phyloP scores from a whole-genome alignment of 2,888 invertebrate species.

The Cremastinae sp. region DNA sequence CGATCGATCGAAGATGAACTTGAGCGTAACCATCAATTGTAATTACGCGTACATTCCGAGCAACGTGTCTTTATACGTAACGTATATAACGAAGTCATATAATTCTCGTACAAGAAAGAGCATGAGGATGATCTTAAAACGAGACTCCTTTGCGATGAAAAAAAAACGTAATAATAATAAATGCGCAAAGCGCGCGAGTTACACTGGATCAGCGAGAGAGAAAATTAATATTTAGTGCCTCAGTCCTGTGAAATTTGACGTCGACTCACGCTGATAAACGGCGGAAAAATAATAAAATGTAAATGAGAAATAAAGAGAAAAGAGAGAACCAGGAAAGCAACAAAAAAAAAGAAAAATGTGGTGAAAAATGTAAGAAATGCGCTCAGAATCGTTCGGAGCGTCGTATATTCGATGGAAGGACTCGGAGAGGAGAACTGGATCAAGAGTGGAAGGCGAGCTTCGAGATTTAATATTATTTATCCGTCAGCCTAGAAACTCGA shows the following conservation, averaged over 20 bases:
- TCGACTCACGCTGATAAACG: constrained; percentile 40
- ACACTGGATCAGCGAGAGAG: not conserved
- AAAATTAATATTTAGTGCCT: constrained; percentile 38
- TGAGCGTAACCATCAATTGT: constrained; percentile 32
- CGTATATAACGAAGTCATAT: constrained; percentile 14
- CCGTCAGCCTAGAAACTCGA: constrained; percentile 2
- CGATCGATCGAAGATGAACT: constrained; percentile 37
- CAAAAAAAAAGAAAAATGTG: no score
- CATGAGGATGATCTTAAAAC: constrained; percentile 21
- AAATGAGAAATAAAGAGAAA: constrained; percentile 34
- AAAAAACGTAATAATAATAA: not conserved
- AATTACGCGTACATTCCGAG: constrained; percentile 42
- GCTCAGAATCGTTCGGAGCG: constrained; percentile 10
- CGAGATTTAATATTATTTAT: constrained; percentile 44
- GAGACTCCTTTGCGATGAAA: constrained; percentile 22
- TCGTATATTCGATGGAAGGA: constrained; percentile 51
- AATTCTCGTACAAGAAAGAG: constrained; percentile 1
- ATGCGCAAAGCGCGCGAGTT: constrained; percentile 7
- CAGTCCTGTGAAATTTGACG: constrained; percentile 35
- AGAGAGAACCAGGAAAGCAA: constrained; percentile 1
- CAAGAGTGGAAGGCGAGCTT: constrained; percentile 29
- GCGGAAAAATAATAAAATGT: constrained; percentile 30
- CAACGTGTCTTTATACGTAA: constrained; percentile 29
- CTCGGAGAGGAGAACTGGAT: constrained; percentile 51
- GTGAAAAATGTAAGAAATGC: no score